Evolutionary conservation across 2,888 invertebrate genomes (phyloP), one percentile per base, ranked within the genome.

Genomic region (Blastobasis adustella): DNA sequence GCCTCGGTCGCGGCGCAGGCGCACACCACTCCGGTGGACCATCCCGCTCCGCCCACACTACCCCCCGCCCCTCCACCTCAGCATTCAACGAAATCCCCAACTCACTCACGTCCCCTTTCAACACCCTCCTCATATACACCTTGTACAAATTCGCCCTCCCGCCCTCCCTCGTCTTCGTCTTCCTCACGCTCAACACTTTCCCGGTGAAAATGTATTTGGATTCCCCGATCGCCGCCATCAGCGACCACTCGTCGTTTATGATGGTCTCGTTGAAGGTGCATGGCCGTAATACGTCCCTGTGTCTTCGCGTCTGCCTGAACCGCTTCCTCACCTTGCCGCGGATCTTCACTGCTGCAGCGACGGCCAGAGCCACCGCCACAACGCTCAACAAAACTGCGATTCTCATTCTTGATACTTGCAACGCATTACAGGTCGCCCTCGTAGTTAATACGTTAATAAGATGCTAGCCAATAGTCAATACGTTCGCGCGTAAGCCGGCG

Each of bases 191-290:
- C 63, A 89, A 65, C 65, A 89, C 89, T 80, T 89, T 89, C 41
- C 79, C 89, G 37, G 89, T 89, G 73, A 89, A 89, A 69, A 89
- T 89, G 65, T 79, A 89, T 69, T 85, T 84, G 5, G 89, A 87
- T 62, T 80, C 80, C 53, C 79, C 77, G 77, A 89, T 89, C 71
- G 87, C 86, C 55, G 82, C 83, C 80, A 87, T 82, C 76, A 89
- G 66, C 55, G 89, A 76, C 82, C 86, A 83, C 73, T 87, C 85
- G 65, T 89, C 86, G 61, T 85, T 82, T 54, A 89, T 83, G 63
- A 89, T 79, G 55, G 86, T 86, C 69, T 85, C 84, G 70, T 89
- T 89, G 77, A 89, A 89, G 65, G 72, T 76, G 65, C 89, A 89
- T 38, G 82, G 79, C 53, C 87, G 87, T 59, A 82, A 67, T 45